phyloP scores from a whole-genome alignment of 2,888 invertebrate species.

The Andrena camellia region DNA sequence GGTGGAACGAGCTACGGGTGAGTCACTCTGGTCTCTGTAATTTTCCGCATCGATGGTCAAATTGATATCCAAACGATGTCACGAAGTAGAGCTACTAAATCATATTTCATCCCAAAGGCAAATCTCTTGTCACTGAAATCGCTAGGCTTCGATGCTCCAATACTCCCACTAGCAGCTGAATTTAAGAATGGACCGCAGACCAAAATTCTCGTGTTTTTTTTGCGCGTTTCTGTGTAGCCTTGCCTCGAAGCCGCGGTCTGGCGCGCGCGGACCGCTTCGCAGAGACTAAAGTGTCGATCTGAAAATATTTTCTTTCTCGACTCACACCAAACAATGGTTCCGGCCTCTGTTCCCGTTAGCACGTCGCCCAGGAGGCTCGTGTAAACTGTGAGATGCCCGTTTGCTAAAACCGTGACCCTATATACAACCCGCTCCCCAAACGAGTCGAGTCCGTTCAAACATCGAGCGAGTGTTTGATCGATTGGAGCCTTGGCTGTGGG shows the following conservation, averaged over 20 bases:
- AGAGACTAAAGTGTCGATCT: slow-evolving; percentile 43
- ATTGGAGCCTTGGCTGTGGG: slow-evolving; percentile 2
- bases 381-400: slow-evolving; percentile 51
- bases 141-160: too few species aligned
- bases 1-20: neutral
- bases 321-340: slow-evolving; percentile 52
- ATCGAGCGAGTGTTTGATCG: slow-evolving; percentile 10
- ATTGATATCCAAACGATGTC: too few species aligned
- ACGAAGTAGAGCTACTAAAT: too few species aligned
- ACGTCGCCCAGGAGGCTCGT: slow-evolving; percentile 27
- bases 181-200: too few species aligned
- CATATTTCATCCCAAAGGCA: too few species aligned
- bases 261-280: slow-evolving; percentile 12
- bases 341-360: slow-evolving; percentile 35
- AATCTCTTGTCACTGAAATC: too few species aligned
- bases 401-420: slow-evolving; percentile 36
- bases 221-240: slow-evolving; percentile 19
- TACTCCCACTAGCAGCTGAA: too few species aligned
- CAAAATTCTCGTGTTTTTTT: neutral
- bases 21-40: neutral
- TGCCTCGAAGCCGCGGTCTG: slow-evolving; percentile 47
- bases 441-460: slow-evolving; percentile 33
- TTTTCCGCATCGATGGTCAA: neutral
- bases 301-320: slow-evolving; percentile 54
- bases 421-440: slow-evolving; percentile 22